Evolutionary conservation across 2,888 invertebrate genomes (phyloP).

Genomic region (Ormyrus pomaceus): DNA sequence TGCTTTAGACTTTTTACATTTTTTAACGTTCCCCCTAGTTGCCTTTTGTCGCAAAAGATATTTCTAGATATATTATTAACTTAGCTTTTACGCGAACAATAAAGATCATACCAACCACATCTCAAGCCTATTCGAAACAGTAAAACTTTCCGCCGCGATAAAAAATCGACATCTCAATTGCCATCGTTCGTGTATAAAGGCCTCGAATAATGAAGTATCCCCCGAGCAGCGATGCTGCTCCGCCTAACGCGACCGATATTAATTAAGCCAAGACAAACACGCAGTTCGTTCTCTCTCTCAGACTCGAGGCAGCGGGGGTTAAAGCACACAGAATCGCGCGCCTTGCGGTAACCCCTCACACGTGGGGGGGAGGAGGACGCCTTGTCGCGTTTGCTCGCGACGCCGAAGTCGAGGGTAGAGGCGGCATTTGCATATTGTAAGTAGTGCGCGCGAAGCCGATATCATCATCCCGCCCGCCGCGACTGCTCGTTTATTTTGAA

Average conservation of each 20-base stretch:
- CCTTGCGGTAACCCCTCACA: background rate
- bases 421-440: constrained; percentile 74
- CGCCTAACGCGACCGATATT: constrained; percentile 62
- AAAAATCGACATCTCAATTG: constrained; percentile 28
- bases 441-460: constrained; percentile 72
- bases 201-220: constrained; percentile 35
- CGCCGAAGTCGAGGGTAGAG: constrained; percentile 53
- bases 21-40: background rate
- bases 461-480: constrained; percentile 63
- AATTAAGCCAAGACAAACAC: constrained; percentile 65
- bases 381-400: constrained; percentile 10
- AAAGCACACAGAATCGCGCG: constrained; percentile 40
- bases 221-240: background rate
- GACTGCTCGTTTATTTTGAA: constrained; percentile 25
- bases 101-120: no score
- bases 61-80: no score
- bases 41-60: background rate
- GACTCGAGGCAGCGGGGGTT: constrained; percentile 40
- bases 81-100: no score
- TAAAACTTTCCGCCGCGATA: background rate
- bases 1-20: no score
- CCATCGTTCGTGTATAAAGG: background rate
- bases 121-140: no score
- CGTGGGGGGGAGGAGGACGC: background rate
- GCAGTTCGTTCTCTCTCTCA: constrained; percentile 44